A percentile compares a stretch with the other conserved stretches of the same genome.
Conservation (phyloP, 2,113 vertebrate genomes). For the Lampris megalopsis region DNA sequence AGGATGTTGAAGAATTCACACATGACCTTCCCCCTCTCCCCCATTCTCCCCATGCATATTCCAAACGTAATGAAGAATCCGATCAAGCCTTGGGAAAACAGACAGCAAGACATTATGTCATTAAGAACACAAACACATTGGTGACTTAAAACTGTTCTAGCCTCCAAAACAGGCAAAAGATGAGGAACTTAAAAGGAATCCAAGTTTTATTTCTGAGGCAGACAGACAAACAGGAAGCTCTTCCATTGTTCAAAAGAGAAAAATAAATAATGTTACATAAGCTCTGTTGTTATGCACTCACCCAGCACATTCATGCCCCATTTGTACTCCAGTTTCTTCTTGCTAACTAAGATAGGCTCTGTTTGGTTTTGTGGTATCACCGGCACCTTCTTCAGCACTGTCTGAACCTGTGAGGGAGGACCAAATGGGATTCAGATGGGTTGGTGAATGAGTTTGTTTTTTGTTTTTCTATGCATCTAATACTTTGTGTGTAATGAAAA, state of each 20-base stretch:
- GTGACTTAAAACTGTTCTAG: not conserved
- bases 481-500: not conserved
- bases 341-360: constrained; percentile 71
- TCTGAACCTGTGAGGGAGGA: constrained; percentile 80
- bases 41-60: constrained; percentile 86
- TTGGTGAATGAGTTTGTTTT: not conserved
- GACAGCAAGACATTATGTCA: not conserved
- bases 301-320: constrained; percentile 89
- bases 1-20: constrained; percentile 89
- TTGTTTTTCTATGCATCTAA: not conserved
- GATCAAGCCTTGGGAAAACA: constrained; percentile 80
- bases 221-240: not conserved
- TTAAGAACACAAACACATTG: not conserved
- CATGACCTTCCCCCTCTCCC: constrained; percentile 84
- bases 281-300: constrained; percentile 54
- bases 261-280: no score
- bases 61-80: constrained; percentile 90
- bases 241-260: no score
- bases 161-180: not conserved
- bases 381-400: constrained; percentile 79
- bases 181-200: not conserved
- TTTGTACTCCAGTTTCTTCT: constrained; percentile 85
- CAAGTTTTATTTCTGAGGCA: no score
- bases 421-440: not conserved
- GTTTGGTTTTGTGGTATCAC: constrained; percentile 68